These are phyloP conservation scores for Caenorhabditis sp. DNA, from an alignment of 2,888 invertebrate genomes.

Conservation along the genomic window DNA sequence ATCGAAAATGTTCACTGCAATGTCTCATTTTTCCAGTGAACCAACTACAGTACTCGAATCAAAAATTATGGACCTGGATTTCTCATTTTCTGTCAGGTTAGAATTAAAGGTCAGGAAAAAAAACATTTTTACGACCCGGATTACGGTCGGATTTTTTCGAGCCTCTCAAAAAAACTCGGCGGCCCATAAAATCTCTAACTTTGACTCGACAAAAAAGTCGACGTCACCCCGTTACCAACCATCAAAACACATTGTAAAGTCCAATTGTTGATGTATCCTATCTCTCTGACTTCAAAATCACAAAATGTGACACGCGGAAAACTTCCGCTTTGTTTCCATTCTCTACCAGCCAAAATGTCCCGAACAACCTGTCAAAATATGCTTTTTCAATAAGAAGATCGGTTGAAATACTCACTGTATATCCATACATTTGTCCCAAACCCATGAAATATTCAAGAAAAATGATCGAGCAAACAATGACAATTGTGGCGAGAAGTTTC, in stretches of 20 bases:
- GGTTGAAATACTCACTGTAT: slow-evolving; percentile 16
- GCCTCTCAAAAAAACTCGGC: too few species aligned
- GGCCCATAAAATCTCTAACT: too few species aligned
- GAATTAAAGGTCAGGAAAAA: too few species aligned
- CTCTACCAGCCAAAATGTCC: slow-evolving; percentile 61
- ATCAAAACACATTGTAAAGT: slow-evolving; percentile 68
- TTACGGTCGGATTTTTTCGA: too few species aligned
- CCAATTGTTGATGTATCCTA: slow-evolving; percentile 57
- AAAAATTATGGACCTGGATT: too few species aligned
- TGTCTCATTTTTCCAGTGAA: too few species aligned
- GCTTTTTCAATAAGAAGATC: neutral
- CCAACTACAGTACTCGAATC: too few species aligned
- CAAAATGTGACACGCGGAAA: slow-evolving; percentile 69
- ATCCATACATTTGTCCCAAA: slow-evolving; percentile 27
- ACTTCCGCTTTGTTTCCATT: slow-evolving; percentile 69
- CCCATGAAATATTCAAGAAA: slow-evolving; percentile 43
- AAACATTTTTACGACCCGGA: too few species aligned
- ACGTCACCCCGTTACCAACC: too few species aligned
- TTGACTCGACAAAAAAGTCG: too few species aligned
- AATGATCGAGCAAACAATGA: slow-evolving; percentile 28
- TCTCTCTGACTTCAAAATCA: slow-evolving; percentile 62
- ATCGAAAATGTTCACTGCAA: too few species aligned
- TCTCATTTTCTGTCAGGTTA: too few species aligned
- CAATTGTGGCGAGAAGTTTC: slow-evolving; percentile 29
- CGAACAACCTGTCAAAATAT: slow-evolving; percentile 34